A percentile compares a stretch with the other conserved stretches of the same genome.
Evolutionary conservation across 1,140 invertebrate genomes (phyloP).

Genomic region (Leptinotarsa defecta): DNA sequence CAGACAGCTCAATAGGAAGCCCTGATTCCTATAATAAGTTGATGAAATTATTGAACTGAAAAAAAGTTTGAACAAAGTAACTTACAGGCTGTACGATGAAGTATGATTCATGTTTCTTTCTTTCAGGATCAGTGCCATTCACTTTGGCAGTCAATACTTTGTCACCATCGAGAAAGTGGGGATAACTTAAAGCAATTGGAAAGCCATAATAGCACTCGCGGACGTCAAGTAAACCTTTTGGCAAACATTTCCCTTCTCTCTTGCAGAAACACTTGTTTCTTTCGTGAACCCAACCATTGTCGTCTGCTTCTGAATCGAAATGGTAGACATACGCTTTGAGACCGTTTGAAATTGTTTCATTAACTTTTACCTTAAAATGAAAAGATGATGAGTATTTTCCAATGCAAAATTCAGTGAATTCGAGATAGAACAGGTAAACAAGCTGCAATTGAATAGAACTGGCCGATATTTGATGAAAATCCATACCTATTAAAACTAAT

Average conservation of each 20-base stretch:
- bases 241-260: slow-evolving; percentile 67
- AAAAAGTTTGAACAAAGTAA: slow-evolving; percentile 2
- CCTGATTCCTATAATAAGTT: slow-evolving; percentile 66
- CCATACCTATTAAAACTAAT: too few relatives aligned
- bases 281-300: slow-evolving; percentile 72
- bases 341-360: slow-evolving; percentile 62
- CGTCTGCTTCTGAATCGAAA: slow-evolving; percentile 74
- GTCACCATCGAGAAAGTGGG: slow-evolving; percentile 86
- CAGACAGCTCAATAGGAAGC: slow-evolving; percentile 71
- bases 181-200: slow-evolving; percentile 86
- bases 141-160: slow-evolving; percentile 70
- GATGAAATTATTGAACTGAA: neutral
- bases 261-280: slow-evolving; percentile 80
- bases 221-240: slow-evolving; percentile 75
- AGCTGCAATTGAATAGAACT: too few relatives aligned
- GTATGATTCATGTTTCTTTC: slow-evolving; percentile 75
- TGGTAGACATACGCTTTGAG: slow-evolving; percentile 69
- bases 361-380: slow-evolving; percentile 62
- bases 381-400: neutral
- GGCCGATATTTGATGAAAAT: too few relatives aligned
- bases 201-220: slow-evolving; percentile 84
- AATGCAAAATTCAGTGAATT: too few relatives aligned
- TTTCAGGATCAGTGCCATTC: slow-evolving; percentile 70
- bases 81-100: slow-evolving; percentile 79
- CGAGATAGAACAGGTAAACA: too few relatives aligned